Base-by-base conservation (phyloP, 1,140 invertebrate genomes). In the Sycophaga agraensis region DNA sequence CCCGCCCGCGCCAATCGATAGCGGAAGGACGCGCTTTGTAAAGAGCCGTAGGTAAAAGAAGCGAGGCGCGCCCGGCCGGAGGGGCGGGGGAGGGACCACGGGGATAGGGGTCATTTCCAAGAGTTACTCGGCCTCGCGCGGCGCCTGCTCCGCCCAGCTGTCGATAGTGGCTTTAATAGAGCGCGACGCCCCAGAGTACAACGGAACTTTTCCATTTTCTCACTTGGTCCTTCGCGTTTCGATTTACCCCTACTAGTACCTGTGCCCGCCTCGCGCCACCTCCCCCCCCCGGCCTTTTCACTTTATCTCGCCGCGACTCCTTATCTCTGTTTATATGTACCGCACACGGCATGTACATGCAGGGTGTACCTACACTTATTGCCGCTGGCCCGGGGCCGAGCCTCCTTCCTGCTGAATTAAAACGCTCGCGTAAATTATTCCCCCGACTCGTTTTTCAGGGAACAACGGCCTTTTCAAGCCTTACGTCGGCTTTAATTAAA, bases 131-230 rank as follows among this genome's bases (percentile, higher is more conserved):
- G 17, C 43, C 12, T 22, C 19, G 19, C 16, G 8, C 53, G 42
- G 16, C 24, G 3, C 21, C 21, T 21, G n/a, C n/a, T 16, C 24
- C 6, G 19, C 40, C 21, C 31, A 53, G 49, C 22, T 54, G 59
- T 39, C 45, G 31, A 54, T 53, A 28, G 31, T 9, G 17, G 28
- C 40, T 53, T 53, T 60, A 60, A 53, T 54, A 60, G 49, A 54
- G 40, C 50, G 42, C 39, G 21, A 59, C 19, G 24, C 16, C 11
- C 9, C 12, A 6, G 24, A 50, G 16, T 40, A 39, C 46, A 43
- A 59, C 57, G 26, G 51, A 43, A 54, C 50, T 60, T 60, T 60
- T 54, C 42, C 59, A 60, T 60, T 46, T 54, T 46, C 59, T 60
- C 50, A 24, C 39, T 34, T 45, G 16, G 21, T 8, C 17, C 39